phyloP scores from a whole-genome alignment of 2,888 invertebrate species.

The Drosophila heteroneura region DNA sequence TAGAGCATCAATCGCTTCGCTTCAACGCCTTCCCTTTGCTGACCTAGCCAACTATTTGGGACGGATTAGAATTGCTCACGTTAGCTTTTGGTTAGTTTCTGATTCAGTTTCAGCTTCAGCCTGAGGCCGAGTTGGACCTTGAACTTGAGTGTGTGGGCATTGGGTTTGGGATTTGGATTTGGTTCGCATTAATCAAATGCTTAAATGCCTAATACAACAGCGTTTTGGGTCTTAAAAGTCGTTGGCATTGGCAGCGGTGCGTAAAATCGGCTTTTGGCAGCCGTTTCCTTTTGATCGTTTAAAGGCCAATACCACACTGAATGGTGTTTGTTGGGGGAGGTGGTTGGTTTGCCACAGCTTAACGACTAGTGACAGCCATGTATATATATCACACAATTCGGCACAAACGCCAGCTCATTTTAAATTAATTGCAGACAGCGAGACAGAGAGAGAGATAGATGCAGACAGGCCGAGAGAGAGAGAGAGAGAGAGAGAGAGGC shows the following conservation, averaged over 20 bases:
- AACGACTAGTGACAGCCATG: constrained; percentile 20
- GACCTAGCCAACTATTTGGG: constrained; percentile 37
- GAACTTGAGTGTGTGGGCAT: background rate
- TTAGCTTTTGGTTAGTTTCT: constrained; percentile 4
- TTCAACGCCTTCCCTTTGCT: constrained; percentile 47
- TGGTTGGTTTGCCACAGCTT: background rate
- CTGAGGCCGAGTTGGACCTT: background rate
- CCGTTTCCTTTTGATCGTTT: constrained; percentile 14
- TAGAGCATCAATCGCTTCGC: constrained; percentile 42
- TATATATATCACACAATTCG: constrained; percentile 25
- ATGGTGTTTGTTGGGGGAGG: background rate
- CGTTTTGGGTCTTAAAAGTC: constrained; percentile 31
- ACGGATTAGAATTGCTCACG: constrained; percentile 2
- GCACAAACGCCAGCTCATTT: constrained; percentile 49
- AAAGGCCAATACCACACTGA: background rate
- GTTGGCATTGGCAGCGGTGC: constrained; percentile 38
- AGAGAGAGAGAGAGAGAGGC: background rate
- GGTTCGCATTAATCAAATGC: constrained; percentile 55
- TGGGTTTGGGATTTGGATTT: constrained; percentile 5
- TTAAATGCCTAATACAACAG: constrained; percentile 29
- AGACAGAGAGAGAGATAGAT: background rate
- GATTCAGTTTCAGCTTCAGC: constrained; percentile 4
- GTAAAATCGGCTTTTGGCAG: constrained; percentile 40
- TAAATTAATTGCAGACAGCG: constrained; percentile 51
- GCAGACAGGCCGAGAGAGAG: constrained; percentile 3